These are phyloP conservation scores for Aleiodes leptofemur DNA, from an alignment of 2,888 invertebrate genomes.

Conservation along the genomic window DNA sequence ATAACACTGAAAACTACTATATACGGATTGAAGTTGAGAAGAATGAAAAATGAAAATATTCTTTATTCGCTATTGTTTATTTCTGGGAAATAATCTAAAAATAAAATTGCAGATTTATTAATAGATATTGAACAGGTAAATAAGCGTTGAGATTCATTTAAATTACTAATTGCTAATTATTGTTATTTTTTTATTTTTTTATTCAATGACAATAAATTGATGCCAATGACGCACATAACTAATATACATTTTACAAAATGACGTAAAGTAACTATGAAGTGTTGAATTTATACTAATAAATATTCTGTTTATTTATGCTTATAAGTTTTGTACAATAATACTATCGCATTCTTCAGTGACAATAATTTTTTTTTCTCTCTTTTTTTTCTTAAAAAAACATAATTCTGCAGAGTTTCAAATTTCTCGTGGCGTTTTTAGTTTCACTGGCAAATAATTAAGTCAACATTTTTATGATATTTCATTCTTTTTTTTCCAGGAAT, in stretches of 20 bases:
- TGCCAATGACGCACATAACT: background rate
- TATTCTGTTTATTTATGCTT: constrained; percentile 11
- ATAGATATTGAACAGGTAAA: background rate
- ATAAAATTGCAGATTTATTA: too few species aligned
- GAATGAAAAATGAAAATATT: background rate
- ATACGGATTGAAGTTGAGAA: constrained; percentile 2
- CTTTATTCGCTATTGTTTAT: background rate
- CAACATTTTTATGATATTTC: constrained; percentile 13
- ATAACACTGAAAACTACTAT: background rate
- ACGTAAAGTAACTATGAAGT: constrained; percentile 5
- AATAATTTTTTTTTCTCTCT: background rate
- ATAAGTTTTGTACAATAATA: background rate
- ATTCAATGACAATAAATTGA: background rate
- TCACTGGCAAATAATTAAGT: constrained; percentile 22
- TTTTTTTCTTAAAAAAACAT: too few species aligned
- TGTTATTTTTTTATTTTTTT: background rate
- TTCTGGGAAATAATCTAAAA: too few species aligned
- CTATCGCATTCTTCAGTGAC: constrained; percentile 4
- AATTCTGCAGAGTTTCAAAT: constrained; percentile 2
- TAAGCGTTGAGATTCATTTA: background rate
- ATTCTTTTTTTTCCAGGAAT: too few species aligned
- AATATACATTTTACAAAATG: background rate
- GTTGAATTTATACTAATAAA: constrained; percentile 8
- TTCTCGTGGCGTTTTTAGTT: constrained; percentile 10
- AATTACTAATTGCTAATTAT: background rate